These are phyloP conservation scores for Procavia capensis DNA, from an alignment of 2,113 vertebrate species.

Conservation along the genomic window DNA sequence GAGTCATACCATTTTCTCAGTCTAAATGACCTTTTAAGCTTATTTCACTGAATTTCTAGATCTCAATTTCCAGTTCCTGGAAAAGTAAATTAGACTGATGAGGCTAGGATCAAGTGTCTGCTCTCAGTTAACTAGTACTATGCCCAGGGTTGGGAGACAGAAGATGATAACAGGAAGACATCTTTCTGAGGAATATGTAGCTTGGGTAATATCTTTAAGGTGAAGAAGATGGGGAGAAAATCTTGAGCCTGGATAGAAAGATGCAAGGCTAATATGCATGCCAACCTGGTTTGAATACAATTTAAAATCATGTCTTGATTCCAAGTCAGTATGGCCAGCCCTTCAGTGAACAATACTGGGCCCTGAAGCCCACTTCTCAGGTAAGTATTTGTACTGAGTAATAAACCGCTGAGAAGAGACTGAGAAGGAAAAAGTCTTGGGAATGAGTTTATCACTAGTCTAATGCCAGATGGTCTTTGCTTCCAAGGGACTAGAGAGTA, in stretches of 20 bases:
- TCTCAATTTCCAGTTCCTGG: not conserved
- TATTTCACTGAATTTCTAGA: not conserved
- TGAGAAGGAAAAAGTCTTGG: conserved; percentile 16
- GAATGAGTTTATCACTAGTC: not conserved
- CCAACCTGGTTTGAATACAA: not conserved
- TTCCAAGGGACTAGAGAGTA: conserved; percentile 43
- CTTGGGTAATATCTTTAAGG: not conserved
- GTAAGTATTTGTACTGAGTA: not conserved
- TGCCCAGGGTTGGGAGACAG: not conserved
- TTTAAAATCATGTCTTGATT: not conserved
- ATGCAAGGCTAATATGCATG: not conserved
- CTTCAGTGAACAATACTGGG: not conserved
- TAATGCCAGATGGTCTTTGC: not conserved
- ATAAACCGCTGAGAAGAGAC: not conserved
- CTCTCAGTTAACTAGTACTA: not conserved
- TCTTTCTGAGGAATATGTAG: not conserved
- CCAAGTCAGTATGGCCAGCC: not conserved
- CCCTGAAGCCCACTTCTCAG: not conserved
- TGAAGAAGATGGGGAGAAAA: not conserved
- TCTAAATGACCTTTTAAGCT: not conserved
- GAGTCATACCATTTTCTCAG: not conserved
- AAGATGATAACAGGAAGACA: not conserved
- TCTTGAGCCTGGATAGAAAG: not conserved
- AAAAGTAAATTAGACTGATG: not conserved
- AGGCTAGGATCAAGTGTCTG: not conserved